Evolutionary conservation across 2,797 vertebrate species (phyloP).

Genomic region (Eremophila alpestris): DNA sequence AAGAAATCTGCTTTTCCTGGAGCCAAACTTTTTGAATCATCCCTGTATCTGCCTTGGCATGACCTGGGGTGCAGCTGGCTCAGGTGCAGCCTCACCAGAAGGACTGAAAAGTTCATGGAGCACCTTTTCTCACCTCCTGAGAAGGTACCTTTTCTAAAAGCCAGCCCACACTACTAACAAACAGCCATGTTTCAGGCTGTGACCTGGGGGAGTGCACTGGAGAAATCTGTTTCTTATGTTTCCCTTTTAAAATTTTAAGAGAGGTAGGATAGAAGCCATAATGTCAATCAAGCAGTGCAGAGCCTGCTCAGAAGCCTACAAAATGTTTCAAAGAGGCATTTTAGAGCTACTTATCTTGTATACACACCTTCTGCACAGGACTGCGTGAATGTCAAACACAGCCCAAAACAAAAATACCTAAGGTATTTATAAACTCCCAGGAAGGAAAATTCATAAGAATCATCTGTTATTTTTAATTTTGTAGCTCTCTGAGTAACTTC

Average conservation of each 20-base stretch:
- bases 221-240: background rate
- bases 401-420: background rate
- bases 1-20: background rate
- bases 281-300: background rate
- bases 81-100: background rate
- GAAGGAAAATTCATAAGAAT: background rate
- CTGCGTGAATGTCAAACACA: background rate
- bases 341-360: background rate
- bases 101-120: background rate
- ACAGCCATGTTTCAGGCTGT: fast-evolving
- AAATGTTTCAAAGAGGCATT: background rate
- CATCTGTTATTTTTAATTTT: background rate
- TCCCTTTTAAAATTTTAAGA: background rate
- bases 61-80: background rate
- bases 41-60: fast-evolving
- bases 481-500: background rate
- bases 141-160: background rate
- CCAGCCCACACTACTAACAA: background rate
- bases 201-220: background rate
- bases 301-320: background rate
- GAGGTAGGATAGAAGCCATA: background rate
- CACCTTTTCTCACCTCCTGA: background rate
- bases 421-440: background rate
- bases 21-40: background rate
- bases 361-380: background rate